Conservation (phyloP, 1,140 invertebrate genomes). For the Latrodectus geometricus region DNA sequence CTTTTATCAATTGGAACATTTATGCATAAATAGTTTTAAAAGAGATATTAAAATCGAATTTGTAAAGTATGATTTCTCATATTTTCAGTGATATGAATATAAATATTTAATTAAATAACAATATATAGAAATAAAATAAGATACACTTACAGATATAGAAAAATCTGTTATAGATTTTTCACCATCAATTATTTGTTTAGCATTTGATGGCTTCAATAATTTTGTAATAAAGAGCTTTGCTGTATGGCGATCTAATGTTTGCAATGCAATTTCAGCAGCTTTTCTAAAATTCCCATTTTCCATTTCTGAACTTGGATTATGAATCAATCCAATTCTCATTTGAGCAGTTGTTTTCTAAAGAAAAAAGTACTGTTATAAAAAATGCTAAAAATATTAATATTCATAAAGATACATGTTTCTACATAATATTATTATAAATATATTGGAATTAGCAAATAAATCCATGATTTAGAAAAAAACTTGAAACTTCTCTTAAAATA, state of each 20-base stretch:
- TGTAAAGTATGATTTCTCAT: too few species aligned
- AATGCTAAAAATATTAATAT: background rate
- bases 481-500: too few species aligned
- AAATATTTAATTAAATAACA: background rate
- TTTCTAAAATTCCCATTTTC: conserved; percentile 64
- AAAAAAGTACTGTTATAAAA: background rate
- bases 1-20: too few species aligned
- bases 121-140: conserved; percentile 1
- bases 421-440: too few species aligned
- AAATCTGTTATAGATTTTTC: conserved; percentile 69
- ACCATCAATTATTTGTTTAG: conserved; percentile 66
- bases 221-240: conserved; percentile 77
- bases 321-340: conserved; percentile 69
- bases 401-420: too few species aligned
- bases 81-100: background rate
- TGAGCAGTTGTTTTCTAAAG: conserved; percentile 64
- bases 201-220: conserved; percentile 75
- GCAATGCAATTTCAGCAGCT: conserved; percentile 71
- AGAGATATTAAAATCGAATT: too few species aligned
- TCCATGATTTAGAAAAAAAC: too few species aligned
- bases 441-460: too few species aligned
- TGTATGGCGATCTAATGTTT: conserved; percentile 73
- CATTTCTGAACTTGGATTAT: conserved; percentile 65
- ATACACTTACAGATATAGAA: conserved; percentile 68
- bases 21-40: too few species aligned